These are phyloP conservation scores for Galago senegalensis DNA, from an alignment of 2,797 vertebrate species.

Conservation along the genomic window DNA sequence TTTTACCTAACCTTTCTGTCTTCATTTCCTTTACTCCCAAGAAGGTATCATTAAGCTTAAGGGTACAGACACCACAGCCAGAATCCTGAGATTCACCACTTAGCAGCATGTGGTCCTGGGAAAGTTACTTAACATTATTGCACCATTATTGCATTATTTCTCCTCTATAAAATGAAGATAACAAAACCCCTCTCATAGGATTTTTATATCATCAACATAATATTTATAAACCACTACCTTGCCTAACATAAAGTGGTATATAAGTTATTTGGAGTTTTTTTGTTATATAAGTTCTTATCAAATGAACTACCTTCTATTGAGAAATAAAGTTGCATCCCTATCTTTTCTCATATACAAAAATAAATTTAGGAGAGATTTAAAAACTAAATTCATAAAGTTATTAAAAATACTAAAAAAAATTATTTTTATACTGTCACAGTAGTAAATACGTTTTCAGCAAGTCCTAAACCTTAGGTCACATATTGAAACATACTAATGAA, in stretches of 20 bases:
- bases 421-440: background rate
- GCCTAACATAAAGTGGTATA: background rate
- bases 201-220: background rate
- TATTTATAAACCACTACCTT: background rate
- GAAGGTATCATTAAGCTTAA: background rate
- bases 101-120: background rate
- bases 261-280: background rate
- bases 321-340: background rate
- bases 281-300: background rate
- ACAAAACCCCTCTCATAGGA: background rate
- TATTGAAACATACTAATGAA: background rate
- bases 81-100: background rate
- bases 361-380: background rate
- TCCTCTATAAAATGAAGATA: background rate
- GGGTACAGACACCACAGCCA: background rate
- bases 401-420: background rate
- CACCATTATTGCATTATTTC: background rate
- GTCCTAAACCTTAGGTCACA: background rate
- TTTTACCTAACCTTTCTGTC: background rate
- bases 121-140: background rate
- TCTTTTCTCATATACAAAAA: background rate
- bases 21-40: background rate
- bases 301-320: background rate
- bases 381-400: background rate
- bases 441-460: background rate